Evolutionary conservation across 2,797 vertebrate species (phyloP).

Genomic region (Amblyraja radiata): DNA sequence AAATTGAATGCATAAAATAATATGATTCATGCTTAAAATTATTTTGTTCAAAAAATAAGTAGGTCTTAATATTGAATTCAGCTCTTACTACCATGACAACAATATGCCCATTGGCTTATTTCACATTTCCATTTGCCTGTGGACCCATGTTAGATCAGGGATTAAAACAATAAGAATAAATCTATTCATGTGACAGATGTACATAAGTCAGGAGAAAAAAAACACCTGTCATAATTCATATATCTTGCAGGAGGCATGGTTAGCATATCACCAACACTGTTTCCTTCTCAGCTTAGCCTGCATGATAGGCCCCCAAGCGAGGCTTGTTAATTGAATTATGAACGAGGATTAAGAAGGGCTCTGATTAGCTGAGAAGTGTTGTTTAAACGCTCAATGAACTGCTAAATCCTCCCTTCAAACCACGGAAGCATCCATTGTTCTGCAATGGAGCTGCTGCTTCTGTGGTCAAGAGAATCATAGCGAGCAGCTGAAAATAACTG

Average conservation of each 20-base stretch:
- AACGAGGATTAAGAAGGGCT: conserved; percentile 27
- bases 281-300: not conserved
- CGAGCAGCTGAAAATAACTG: conserved; percentile 15
- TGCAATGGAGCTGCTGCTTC: not conserved
- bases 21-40: conserved; percentile 1
- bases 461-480: conserved; percentile 27
- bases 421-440: conserved; percentile 11
- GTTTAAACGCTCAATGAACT: conserved; percentile 24
- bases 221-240: conserved; percentile 11
- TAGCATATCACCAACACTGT: not conserved
- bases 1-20: not conserved
- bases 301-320: not conserved
- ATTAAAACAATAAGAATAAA: not conserved
- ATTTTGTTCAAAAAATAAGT: not conserved
- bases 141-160: not conserved
- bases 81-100: not conserved
- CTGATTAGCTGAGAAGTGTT: conserved; percentile 25
- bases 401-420: not conserved
- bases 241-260: not conserved
- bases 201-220: not conserved
- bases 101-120: not conserved
- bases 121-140: conserved; percentile 1
- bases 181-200: not conserved
- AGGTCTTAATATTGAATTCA: not conserved
- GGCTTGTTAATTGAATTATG: conserved; percentile 28